Percentiles rank a stretch among this genome's conserved stretches.
phyloP scores from a whole-genome alignment of 2,888 invertebrate species.

The Drosophila nigricruria region DNA sequence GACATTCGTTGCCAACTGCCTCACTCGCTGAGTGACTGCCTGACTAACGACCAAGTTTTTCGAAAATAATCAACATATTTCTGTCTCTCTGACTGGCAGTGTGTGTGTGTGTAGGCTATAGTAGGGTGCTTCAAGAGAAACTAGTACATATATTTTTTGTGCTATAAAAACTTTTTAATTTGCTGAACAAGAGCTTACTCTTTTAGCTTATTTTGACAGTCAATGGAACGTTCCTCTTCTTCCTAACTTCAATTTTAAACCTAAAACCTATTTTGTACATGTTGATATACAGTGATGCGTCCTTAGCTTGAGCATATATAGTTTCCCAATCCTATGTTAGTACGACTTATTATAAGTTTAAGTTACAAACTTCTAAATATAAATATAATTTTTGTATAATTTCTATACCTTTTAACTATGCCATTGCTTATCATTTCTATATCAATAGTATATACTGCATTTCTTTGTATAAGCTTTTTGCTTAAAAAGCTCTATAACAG shows the following conservation, averaged over 20 bases:
- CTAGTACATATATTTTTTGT: background rate
- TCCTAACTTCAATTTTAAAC: background rate
- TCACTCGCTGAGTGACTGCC: slow-evolving; percentile 2
- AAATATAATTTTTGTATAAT: background rate
- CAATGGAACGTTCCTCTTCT: background rate
- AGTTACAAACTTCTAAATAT: too few species aligned
- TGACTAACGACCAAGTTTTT: slow-evolving; percentile 30
- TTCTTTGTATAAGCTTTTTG: background rate
- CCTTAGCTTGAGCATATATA: too few species aligned
- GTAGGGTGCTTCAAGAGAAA: slow-evolving; percentile 1
- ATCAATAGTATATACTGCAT: background rate
- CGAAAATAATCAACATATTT: slow-evolving; percentile 9
- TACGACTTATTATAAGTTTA: too few species aligned
- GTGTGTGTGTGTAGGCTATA: background rate
- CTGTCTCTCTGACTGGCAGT: background rate
- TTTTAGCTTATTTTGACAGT: background rate
- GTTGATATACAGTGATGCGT: background rate
- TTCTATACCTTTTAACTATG: background rate
- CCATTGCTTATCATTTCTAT: background rate
- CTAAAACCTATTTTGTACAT: background rate
- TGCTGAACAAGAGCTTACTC: background rate
- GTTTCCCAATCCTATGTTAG: too few species aligned
- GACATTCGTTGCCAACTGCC: slow-evolving; percentile 29
- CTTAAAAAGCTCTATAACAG: background rate
- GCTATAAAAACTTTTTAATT: background rate